Conservation (phyloP, 2,888 invertebrate genomes). For the Thereva nobilitata region DNA sequence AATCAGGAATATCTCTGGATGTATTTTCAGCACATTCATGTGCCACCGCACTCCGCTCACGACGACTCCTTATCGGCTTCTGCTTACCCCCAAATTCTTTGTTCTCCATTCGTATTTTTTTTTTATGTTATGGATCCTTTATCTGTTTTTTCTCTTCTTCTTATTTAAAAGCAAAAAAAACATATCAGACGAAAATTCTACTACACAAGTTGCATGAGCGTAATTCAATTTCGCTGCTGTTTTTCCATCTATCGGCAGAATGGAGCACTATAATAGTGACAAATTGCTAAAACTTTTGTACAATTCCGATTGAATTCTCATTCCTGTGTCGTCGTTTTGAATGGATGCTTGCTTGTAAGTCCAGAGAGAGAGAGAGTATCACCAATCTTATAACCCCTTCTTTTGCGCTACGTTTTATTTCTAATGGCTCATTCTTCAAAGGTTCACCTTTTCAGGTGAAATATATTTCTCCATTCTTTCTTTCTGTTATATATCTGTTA, state of each 20-base stretch:
- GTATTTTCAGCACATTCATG: no score
- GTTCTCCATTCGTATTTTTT: no score
- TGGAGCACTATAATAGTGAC: constrained; percentile 23
- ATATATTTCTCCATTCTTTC: background rate
- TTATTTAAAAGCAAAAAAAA: no score
- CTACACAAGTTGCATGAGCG: constrained; percentile 12
- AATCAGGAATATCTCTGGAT: no score
- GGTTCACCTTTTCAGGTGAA: constrained; percentile 7
- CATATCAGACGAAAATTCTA: constrained; percentile 5
- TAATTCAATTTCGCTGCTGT: constrained; percentile 13
- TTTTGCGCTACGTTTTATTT: background rate
- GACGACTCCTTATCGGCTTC: no score
- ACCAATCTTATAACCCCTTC: background rate
- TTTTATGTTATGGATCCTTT: no score
- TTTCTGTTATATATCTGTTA: no score
- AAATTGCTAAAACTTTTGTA: constrained; percentile 24
- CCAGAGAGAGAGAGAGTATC: no score
- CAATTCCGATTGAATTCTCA: constrained; percentile 21
- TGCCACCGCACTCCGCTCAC: no score
- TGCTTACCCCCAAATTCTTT: no score
- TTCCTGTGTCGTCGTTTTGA: background rate
- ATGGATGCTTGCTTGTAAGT: no score
- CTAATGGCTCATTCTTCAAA: constrained; percentile 17
- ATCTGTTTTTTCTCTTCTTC: no score
- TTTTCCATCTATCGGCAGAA: background rate